Percentiles rank a stretch among this genome's conserved stretches.
phyloP scores from a whole-genome alignment of 2,113 vertebrate genomes.

The Gymnocephalus cernua region DNA sequence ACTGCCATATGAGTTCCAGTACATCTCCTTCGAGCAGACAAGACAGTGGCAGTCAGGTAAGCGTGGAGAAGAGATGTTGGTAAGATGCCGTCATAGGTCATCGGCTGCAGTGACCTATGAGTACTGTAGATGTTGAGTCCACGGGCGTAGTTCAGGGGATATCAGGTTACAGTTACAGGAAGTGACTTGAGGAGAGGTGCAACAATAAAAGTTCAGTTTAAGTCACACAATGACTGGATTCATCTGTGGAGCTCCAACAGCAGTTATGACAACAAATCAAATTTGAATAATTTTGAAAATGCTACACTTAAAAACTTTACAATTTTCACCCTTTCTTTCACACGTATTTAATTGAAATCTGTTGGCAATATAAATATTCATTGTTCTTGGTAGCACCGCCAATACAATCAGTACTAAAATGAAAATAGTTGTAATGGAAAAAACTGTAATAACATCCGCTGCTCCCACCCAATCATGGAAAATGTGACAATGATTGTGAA shows the following conservation, averaged over 20 bases:
- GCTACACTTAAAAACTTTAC: not conserved
- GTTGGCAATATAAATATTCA: conserved; percentile 17
- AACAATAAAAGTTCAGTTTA: no score
- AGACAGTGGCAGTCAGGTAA: no score
- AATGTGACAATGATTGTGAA: conserved; percentile 25
- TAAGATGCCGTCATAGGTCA: no score
- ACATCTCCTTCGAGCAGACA: no score
- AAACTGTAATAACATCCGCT: not conserved
- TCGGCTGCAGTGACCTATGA: no score
- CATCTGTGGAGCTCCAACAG: not conserved
- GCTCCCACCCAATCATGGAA: not conserved
- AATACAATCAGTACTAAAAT: conserved; percentile 31
- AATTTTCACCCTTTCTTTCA: not conserved
- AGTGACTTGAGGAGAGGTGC: no score
- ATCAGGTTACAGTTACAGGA: no score
- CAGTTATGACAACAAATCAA: conserved; percentile 10
- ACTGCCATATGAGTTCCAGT: no score
- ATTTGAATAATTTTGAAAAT: not conserved
- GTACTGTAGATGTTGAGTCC: no score
- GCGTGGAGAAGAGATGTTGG: no score
- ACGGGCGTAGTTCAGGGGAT: no score
- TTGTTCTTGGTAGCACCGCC: not conserved
- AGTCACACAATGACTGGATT: no score
- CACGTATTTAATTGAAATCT: conserved; percentile 7
- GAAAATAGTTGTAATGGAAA: conserved; percentile 14